Conservation (phyloP, 2,888 invertebrate species). For the Cephus pulcher region DNA sequence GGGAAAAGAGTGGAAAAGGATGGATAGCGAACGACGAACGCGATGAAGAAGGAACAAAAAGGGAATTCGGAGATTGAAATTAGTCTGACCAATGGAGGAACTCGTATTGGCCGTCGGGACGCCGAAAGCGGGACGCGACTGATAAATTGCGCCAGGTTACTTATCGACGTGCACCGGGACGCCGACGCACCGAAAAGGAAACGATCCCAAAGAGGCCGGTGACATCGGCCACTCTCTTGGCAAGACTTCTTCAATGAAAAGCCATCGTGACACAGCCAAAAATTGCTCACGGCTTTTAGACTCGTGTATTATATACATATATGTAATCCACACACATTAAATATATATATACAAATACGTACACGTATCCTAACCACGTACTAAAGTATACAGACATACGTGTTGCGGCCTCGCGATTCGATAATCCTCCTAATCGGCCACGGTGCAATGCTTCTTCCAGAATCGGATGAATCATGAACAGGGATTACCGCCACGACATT, state of each 20-base stretch:
- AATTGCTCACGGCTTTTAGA: background rate
- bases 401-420: background rate
- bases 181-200: background rate
- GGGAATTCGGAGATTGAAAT: conserved; percentile 1
- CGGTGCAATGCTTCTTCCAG: background rate
- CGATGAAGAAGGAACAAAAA: background rate
- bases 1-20: conserved; percentile 16
- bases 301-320: too few species aligned
- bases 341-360: background rate
- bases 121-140: conserved; percentile 1
- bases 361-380: background rate
- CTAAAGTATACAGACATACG: background rate
- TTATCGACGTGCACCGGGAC: background rate
- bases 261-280: background rate
- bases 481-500: background rate
- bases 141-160: background rate
- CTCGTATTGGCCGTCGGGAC: background rate
- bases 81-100: background rate
- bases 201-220: background rate
- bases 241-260: background rate
- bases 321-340: too few species aligned
- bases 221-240: background rate
- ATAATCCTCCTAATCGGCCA: background rate
- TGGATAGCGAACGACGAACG: background rate
- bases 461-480: background rate